Percentiles rank a stretch among this genome's conserved stretches.
Conservation (phyloP, 2,888 invertebrate genomes). For the Lithophane semibrunnea region DNA sequence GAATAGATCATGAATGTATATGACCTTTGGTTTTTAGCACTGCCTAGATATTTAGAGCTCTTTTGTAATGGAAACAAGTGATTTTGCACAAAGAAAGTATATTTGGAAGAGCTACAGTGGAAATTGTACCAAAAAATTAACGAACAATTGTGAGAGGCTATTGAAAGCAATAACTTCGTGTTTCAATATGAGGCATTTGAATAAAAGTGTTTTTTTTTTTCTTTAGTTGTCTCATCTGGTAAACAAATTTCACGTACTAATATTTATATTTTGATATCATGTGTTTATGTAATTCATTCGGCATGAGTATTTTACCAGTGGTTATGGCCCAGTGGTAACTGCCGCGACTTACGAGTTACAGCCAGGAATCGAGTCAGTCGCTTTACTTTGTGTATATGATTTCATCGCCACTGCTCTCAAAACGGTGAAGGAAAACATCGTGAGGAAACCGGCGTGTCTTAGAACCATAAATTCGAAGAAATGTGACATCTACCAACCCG, state of each 20-base stretch:
- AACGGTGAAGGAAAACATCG: too few species aligned
- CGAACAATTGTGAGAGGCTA: slow-evolving; percentile 27
- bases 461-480: too few species aligned
- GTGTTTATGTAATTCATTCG: not conserved
- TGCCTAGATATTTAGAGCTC: slow-evolving; percentile 58
- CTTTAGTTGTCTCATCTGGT: not conserved
- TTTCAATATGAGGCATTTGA: slow-evolving; percentile 9
- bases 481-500: too few species aligned
- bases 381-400: too few species aligned
- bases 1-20: slow-evolving; percentile 54
- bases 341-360: too few species aligned
- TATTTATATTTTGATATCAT: not conserved
- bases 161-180: slow-evolving; percentile 2
- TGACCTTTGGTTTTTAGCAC: slow-evolving; percentile 39
- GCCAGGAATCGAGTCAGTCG: too few species aligned
- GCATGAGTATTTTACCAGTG: too few species aligned
- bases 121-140: slow-evolving; percentile 8
- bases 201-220: not conserved
- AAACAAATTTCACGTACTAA: not conserved
- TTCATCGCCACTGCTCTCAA: too few species aligned
- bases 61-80: slow-evolving; percentile 32
- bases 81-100: slow-evolving; percentile 10
- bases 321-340: too few species aligned
- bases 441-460: too few species aligned
- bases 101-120: not conserved